Evolutionary conservation across 2,888 invertebrate genomes (phyloP).

Genomic region (Bedellia somnulentella): DNA sequence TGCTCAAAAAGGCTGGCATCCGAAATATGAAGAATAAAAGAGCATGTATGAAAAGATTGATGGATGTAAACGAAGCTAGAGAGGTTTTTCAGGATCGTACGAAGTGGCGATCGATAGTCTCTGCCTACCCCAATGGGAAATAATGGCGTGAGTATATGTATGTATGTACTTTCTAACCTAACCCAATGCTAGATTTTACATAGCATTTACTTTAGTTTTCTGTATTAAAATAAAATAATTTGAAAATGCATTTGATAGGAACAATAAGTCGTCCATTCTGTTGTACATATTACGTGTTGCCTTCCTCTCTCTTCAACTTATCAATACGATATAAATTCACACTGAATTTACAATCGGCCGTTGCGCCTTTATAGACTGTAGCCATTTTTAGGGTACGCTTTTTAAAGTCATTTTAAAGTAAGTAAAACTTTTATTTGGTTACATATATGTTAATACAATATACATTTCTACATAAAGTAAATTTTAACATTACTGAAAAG

Average conservation of each 20-base stretch:
- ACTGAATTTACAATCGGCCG: constrained; percentile 2
- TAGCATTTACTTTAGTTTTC: neutral
- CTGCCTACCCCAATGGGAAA: too few species aligned
- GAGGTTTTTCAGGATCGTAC: too few species aligned
- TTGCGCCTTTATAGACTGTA: neutral
- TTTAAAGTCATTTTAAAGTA: neutral
- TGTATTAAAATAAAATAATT: neutral
- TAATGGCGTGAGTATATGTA: too few species aligned
- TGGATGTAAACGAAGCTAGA: too few species aligned
- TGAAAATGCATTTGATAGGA: neutral
- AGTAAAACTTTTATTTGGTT: neutral
- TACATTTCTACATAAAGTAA: neutral
- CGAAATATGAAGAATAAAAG: too few species aligned
- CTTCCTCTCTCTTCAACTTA: constrained; percentile 4
- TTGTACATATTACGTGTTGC: neutral
- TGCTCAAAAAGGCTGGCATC: too few species aligned
- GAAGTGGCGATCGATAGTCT: too few species aligned
- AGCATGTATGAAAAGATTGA: too few species aligned
- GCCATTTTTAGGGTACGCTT: constrained; percentile 2
- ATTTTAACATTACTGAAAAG: too few species aligned
- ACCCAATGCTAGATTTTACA: neutral
- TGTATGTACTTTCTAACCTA: too few species aligned
- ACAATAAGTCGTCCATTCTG: neutral
- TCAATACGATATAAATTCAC: constrained; percentile 5
- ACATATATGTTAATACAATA: neutral